phyloP scores from a whole-genome alignment of 2,113 vertebrate genomes.

The Zosterops pallidus region DNA sequence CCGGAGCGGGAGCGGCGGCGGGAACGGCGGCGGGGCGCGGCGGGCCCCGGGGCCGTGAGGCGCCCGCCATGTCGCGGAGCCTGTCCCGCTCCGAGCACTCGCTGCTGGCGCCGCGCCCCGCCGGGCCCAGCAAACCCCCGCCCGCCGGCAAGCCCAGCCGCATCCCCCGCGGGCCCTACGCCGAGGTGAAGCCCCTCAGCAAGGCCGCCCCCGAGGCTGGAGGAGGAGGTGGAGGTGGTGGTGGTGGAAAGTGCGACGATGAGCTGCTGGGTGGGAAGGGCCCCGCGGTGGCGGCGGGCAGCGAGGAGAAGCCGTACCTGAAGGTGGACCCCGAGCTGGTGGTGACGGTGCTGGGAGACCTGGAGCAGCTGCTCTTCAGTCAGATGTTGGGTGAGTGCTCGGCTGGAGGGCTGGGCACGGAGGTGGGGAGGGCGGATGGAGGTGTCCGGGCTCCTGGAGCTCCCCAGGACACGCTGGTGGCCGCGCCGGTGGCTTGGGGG shows the following conservation, averaged over 20 bases:
- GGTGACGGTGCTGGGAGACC: slow-evolving; percentile 94
- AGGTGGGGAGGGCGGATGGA: too few species aligned
- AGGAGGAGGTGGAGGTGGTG: slow-evolving; percentile 51
- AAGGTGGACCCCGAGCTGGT: slow-evolving; percentile 97
- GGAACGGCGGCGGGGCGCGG: slow-evolving; percentile 59
- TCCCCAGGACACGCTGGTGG: too few species aligned
- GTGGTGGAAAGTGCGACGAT: slow-evolving; percentile 77
- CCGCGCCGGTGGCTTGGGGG: too few species aligned
- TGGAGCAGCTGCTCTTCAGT: slow-evolving; percentile 97
- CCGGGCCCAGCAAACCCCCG: slow-evolving; percentile 72
- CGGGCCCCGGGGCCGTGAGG: not conserved
- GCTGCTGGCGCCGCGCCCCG: slow-evolving; percentile 67
- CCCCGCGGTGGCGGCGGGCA: slow-evolving; percentile 65
- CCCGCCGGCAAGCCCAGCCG: slow-evolving; percentile 84
- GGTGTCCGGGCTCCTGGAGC: too few species aligned
- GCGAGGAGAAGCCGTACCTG: slow-evolving; percentile 87
- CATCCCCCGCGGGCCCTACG: slow-evolving; percentile 91
- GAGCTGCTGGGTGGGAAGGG: slow-evolving; percentile 83
- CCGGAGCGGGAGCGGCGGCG: not conserved
- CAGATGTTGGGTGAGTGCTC: slow-evolving; percentile 91
- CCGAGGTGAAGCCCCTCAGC: slow-evolving; percentile 94
- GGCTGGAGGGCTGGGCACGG: too few species aligned
- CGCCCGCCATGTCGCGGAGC: slow-evolving; percentile 77
- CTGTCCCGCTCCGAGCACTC: slow-evolving; percentile 94
- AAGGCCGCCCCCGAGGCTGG: slow-evolving; percentile 81